phyloP scores from a whole-genome alignment of 2,797 vertebrate genomes.

The Sparidentex hasta region DNA sequence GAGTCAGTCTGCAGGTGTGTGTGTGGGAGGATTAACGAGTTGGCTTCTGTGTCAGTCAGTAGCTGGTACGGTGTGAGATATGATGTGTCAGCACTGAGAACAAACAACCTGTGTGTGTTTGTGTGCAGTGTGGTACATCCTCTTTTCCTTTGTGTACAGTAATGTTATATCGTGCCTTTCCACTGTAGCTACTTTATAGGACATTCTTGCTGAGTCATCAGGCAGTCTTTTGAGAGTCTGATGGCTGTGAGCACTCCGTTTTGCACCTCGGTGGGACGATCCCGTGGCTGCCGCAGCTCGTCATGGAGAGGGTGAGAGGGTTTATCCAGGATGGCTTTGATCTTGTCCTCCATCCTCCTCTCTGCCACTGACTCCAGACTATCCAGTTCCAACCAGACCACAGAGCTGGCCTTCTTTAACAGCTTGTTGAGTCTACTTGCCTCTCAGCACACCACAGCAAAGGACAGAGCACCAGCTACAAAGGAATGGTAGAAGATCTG shows the following conservation, averaged over 20 bases:
- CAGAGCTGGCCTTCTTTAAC: not conserved
- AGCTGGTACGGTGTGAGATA: constrained; percentile 45
- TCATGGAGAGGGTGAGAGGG: not conserved
- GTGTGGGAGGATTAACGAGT: constrained; percentile 50
- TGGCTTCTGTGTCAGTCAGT: constrained; percentile 41
- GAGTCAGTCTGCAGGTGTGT: constrained; percentile 64
- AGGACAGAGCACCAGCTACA: not conserved
- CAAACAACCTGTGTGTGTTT: not conserved
- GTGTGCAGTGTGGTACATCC: not conserved
- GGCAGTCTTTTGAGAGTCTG: not conserved
- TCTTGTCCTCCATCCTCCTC: not conserved
- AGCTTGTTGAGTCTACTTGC: not conserved
- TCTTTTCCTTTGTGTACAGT: not conserved
- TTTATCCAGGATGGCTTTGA: not conserved
- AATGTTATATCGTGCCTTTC: not conserved
- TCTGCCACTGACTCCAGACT: not conserved
- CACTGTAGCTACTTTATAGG: not conserved
- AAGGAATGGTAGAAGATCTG: not conserved
- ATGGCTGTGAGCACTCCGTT: not conserved
- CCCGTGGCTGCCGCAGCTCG: not conserved
- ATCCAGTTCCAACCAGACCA: not conserved
- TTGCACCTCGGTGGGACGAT: not conserved
- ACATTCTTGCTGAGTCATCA: too few relatives aligned
- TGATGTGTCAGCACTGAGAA: constrained; percentile 29
- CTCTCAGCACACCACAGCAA: not conserved